Percentiles rank a stretch among this genome's conserved stretches.
These are phyloP conservation scores for Seriola quinqueradiata DNA, from an alignment of 2,113 vertebrate genomes.

Conservation along the genomic window DNA sequence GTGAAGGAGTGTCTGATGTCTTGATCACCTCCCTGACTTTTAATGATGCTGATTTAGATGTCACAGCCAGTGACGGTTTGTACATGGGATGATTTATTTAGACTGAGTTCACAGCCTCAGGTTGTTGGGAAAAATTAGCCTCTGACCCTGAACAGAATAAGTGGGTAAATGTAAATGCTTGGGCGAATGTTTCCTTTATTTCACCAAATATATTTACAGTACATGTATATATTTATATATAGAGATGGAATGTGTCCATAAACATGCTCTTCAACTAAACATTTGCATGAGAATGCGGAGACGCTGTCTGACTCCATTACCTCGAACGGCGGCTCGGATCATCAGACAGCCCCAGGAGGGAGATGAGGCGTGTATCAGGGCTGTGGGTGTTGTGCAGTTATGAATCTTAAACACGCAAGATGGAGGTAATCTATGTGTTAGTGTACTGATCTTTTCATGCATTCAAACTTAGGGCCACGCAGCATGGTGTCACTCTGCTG, in stretches of 20 bases:
- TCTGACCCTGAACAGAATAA: too few relatives aligned
- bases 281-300: slow-evolving; percentile 7
- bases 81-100: too few relatives aligned
- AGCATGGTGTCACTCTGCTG: too few relatives aligned
- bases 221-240: not conserved
- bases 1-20: too few relatives aligned
- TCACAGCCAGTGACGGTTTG: too few relatives aligned
- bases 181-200: not conserved
- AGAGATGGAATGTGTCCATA: not conserved
- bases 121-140: too few relatives aligned
- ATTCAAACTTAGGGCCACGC: not conserved
- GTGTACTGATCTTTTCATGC: not conserved
- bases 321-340: not conserved
- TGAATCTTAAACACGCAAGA: slow-evolving; percentile 30
- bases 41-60: too few relatives aligned
- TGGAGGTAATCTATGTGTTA: slow-evolving; percentile 14
- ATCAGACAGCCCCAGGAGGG: slow-evolving; percentile 4
- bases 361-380: not conserved
- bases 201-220: not conserved
- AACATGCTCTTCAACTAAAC: not conserved
- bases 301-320: not conserved
- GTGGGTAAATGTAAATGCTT: too few relatives aligned
- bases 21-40: too few relatives aligned
- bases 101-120: too few relatives aligned
- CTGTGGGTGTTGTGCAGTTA: not conserved